Evolutionary conservation across 2,797 vertebrate species (phyloP).

Genomic region (Enteromius mattozi): DNA sequence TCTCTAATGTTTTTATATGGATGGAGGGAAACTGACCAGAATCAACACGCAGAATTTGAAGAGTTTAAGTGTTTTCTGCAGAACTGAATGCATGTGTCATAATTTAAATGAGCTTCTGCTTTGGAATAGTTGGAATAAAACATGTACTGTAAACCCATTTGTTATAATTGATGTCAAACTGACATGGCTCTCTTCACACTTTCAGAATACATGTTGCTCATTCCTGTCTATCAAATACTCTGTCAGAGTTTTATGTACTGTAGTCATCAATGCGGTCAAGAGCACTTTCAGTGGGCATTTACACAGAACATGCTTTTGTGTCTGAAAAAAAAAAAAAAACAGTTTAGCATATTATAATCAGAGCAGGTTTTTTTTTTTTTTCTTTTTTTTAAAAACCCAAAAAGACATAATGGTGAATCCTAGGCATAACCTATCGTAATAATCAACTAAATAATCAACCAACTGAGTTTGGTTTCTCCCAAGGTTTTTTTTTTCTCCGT

Average conservation of each 20-base stretch:
- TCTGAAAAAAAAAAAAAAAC: not conserved
- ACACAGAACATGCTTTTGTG: not conserved
- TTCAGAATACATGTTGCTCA: not conserved
- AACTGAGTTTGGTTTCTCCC: too few species aligned
- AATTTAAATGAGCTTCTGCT: not conserved
- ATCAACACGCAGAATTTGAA: not conserved
- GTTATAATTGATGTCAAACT: conserved; percentile 5
- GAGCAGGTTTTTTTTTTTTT: too few species aligned
- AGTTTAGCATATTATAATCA: too few species aligned
- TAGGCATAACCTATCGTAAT: too few species aligned
- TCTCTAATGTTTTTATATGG: not conserved
- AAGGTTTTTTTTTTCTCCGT: too few species aligned
- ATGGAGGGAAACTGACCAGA: not conserved
- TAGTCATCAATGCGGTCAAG: not conserved
- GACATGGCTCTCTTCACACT: not conserved
- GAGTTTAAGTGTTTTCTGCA: not conserved
- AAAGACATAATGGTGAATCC: too few species aligned
- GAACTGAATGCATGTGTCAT: not conserved
- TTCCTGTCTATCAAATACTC: not conserved
- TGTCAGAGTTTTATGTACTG: not conserved
- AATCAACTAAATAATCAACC: too few species aligned
- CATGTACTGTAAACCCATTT: conserved; percentile 1
- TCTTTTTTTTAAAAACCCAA: too few species aligned
- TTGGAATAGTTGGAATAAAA: not conserved
- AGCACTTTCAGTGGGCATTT: not conserved